phyloP scores from a whole-genome alignment of 2,113 vertebrate genomes.

The Tupaia tana region DNA sequence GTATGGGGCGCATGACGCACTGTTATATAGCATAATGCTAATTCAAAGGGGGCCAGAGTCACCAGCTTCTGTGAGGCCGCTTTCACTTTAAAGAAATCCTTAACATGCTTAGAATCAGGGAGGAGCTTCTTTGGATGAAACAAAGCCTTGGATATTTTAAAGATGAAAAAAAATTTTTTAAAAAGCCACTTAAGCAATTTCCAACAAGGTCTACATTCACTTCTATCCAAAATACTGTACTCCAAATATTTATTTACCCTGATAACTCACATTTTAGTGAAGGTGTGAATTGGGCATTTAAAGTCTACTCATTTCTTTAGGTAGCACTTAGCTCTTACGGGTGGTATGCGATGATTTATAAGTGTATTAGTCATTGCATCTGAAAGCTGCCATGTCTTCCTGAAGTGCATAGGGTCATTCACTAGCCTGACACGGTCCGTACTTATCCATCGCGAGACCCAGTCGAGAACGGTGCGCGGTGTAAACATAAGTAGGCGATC shows the following conservation, averaged over 20 bases:
- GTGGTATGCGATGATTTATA: neutral
- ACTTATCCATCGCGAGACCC: neutral
- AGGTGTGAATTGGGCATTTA: neutral
- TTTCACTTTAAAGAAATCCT: neutral
- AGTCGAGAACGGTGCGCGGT: neutral
- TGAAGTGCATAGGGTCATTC: neutral
- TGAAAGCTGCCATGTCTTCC: neutral
- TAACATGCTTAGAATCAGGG: neutral
- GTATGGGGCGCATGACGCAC: neutral
- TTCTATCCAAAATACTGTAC: neutral
- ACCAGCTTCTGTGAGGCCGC: neutral
- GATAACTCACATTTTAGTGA: conserved; percentile 20
- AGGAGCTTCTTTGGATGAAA: neutral
- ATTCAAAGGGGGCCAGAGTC: neutral
- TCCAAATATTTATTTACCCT: conserved; percentile 42
- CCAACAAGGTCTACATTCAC: neutral
- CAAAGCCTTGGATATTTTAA: neutral
- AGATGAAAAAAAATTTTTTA: neutral
- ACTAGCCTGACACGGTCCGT: neutral
- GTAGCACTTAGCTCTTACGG: neutral
- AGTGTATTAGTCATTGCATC: neutral
- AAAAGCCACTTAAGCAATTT: neutral
- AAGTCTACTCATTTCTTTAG: conserved; percentile 3
- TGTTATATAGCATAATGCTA: neutral
- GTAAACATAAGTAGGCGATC: neutral